Conservation (phyloP, 2,888 invertebrate genomes). For the Digitonthophagus gazella region DNA sequence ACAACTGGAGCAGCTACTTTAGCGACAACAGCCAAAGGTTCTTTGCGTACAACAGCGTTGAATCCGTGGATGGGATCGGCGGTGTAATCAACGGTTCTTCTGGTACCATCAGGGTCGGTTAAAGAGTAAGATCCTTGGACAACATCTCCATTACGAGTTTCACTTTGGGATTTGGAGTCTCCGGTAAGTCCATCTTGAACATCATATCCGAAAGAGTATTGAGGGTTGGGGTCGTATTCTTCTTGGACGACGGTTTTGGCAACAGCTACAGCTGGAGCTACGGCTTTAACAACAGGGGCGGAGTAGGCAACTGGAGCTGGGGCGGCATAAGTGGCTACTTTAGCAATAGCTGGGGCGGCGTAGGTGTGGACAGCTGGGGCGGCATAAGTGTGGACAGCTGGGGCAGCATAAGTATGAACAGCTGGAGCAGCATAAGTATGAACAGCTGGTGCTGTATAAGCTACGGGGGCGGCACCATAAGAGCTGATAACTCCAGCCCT, state of each 20-base stretch:
- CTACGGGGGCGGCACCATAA: constrained; percentile 25
- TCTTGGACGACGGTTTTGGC: constrained; percentile 43
- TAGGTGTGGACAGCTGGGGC: constrained; percentile 26
- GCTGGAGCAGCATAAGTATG: constrained; percentile 20
- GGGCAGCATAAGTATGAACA: constrained; percentile 26
- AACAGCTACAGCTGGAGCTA: constrained; percentile 32
- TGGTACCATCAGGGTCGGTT: constrained; percentile 56
- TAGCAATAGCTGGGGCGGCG: constrained; percentile 26
- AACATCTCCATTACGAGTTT: constrained; percentile 55
- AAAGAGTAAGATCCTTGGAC: constrained; percentile 57
- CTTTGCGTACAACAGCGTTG: constrained; percentile 64
- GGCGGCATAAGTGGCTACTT: constrained; percentile 33
- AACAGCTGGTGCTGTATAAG: constrained; percentile 32
- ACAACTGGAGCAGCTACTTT: constrained; percentile 32
- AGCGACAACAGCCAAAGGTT: constrained; percentile 50
- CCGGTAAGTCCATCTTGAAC: constrained; percentile 57
- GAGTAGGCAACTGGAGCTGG: constrained; percentile 43
- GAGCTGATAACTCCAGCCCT: constrained; percentile 32
- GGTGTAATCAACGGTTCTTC: constrained; percentile 56
- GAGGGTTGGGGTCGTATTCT: constrained; percentile 56
- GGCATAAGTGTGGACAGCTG: constrained; percentile 27
- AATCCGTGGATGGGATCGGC: constrained; percentile 63
- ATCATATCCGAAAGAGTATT: constrained; percentile 59
- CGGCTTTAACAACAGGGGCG: constrained; percentile 27
- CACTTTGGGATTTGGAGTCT: constrained; percentile 56